phyloP scores from a whole-genome alignment of 1,140 invertebrate species.

The Trachymyrmex septentrionalis region DNA sequence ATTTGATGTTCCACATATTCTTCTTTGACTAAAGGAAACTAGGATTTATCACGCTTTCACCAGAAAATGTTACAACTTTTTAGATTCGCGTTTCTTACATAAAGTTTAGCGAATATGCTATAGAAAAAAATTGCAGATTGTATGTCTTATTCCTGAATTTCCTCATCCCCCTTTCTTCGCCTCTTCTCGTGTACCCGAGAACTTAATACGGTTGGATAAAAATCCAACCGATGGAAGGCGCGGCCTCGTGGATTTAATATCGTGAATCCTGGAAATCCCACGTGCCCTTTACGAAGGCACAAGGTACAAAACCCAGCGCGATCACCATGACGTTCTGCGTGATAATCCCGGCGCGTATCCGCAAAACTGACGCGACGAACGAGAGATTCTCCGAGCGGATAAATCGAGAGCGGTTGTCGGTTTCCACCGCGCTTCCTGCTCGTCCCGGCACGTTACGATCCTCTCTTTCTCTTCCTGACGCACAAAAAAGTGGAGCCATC shows the following conservation, averaged over 20 bases:
- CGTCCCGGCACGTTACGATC: conserved; percentile 44
- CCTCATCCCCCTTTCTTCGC: not conserved
- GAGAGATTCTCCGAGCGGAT: conserved; percentile 68
- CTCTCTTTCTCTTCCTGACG: conserved; percentile 38
- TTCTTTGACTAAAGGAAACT: not conserved
- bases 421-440: conserved; percentile 64
- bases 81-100: not conserved
- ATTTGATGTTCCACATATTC: not conserved
- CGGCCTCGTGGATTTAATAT: conserved; percentile 40
- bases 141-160: conserved; percentile 6
- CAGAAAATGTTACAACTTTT: not conserved
- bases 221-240: conserved; percentile 5
- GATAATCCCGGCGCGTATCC: conserved; percentile 79
- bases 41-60: not conserved
- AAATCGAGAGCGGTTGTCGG: conserved; percentile 72
- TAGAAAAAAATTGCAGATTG: conserved; percentile 24
- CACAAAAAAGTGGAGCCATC: conserved; percentile 70
- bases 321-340: conserved; percentile 52
- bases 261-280: conserved; percentile 25
- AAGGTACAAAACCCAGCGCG: conserved; percentile 17
- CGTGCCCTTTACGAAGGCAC: conserved; percentile 22
- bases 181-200: not conserved
- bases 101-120: not conserved
- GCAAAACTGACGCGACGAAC: conserved; percentile 67
- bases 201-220: conserved; percentile 30